These are phyloP conservation scores for Orussus abietinus DNA, from an alignment of 1,140 invertebrate species.

Conservation along the genomic window DNA sequence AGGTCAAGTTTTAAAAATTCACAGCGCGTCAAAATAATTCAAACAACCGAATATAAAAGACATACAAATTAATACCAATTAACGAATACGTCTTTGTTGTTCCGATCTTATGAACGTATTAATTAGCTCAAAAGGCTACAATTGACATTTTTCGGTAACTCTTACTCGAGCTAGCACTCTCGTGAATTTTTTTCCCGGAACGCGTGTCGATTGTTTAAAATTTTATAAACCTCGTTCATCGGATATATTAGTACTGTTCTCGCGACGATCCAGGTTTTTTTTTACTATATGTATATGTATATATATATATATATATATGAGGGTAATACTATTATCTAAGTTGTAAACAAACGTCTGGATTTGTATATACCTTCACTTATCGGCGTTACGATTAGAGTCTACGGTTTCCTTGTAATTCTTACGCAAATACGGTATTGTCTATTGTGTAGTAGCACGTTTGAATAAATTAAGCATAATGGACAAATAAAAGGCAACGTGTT, in stretches of 20 bases:
- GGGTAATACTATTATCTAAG: too few species aligned
- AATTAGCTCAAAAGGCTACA: too few species aligned
- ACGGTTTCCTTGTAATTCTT: conserved; percentile 13
- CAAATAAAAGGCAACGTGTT: conserved; percentile 2
- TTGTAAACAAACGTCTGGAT: conserved; percentile 26
- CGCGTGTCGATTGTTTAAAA: too few species aligned
- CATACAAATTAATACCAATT: too few species aligned
- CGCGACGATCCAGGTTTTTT: conserved; percentile 2
- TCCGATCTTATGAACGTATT: too few species aligned
- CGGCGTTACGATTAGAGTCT: conserved; percentile 11
- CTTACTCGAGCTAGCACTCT: conserved; percentile 17
- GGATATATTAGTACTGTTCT: background rate
- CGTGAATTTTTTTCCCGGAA: conserved; percentile 9
- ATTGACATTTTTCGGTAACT: background rate
- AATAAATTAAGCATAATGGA: conserved; percentile 12
- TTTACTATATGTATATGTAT: conserved; percentile 10
- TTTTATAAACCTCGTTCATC: too few species aligned
- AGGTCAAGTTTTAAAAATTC: too few species aligned
- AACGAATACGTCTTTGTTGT: too few species aligned
- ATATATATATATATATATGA: conserved; percentile 14
- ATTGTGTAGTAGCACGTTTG: conserved; percentile 35
- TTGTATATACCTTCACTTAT: conserved; percentile 13
- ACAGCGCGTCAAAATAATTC: too few species aligned
- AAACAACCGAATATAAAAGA: too few species aligned
- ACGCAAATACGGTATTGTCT: conserved; percentile 42